phyloP scores from a whole-genome alignment of 2,113 vertebrate genomes.

The Odobenus rosmarus region DNA sequence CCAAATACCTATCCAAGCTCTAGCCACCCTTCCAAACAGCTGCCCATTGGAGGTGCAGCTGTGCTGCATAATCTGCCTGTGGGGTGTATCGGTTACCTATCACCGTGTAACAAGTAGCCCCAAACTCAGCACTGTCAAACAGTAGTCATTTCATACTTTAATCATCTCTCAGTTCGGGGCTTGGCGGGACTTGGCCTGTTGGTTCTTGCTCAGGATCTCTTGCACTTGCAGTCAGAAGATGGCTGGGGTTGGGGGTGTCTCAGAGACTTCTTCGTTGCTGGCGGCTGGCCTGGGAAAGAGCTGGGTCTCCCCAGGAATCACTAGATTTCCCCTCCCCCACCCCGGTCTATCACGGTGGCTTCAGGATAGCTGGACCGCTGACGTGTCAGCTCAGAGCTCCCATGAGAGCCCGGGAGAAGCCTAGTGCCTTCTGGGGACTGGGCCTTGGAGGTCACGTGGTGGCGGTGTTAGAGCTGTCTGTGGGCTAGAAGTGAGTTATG shows the following conservation, averaged over 20 bases:
- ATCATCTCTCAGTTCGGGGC: neutral
- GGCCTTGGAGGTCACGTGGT: neutral
- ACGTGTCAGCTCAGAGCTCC: neutral
- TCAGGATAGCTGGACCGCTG: neutral
- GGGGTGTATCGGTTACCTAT: neutral
- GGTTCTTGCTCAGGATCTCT: neutral
- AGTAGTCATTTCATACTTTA: neutral
- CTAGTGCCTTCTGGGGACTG: neutral
- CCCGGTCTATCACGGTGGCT: neutral
- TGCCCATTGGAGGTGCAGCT: neutral
- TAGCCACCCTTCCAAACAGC: neutral
- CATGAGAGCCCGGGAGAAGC: neutral
- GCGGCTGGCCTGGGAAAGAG: neutral
- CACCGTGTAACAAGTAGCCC: neutral
- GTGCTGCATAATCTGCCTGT: rapidly evolving
- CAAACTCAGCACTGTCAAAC: neutral
- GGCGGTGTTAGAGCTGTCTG: neutral
- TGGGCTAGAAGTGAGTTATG: neutral
- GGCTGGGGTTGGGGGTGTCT: neutral
- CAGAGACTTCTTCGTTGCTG: neutral
- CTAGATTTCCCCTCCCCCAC: neutral
- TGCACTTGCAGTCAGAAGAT: neutral
- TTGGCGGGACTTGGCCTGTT: neutral
- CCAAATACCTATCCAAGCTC: neutral
- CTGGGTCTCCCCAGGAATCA: neutral